phyloP scores from a whole-genome alignment of 1,140 invertebrate genomes.

The Brachionus manjavacas region DNA sequence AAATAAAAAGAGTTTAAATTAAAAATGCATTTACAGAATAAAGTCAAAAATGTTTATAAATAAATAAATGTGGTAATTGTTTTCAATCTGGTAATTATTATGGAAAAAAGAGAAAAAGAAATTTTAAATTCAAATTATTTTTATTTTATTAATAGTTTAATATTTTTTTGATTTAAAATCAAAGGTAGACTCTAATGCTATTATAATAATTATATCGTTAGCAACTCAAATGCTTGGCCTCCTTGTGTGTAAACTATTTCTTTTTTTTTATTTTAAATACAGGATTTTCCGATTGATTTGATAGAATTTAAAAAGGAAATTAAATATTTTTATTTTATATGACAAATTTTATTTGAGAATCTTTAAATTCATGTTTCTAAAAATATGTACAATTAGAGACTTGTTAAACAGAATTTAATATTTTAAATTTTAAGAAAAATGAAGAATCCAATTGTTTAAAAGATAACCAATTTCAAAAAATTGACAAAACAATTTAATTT shows the following conservation, averaged over 20 bases:
- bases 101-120: neutral
- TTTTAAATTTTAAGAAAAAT: too few relatives aligned
- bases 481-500: too few relatives aligned
- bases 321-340: too few relatives aligned
- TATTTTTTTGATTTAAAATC: neutral
- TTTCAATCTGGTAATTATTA: neutral
- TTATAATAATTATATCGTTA: conserved; percentile 13
- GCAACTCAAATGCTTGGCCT: neutral
- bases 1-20: neutral
- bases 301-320: neutral
- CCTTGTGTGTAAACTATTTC: neutral
- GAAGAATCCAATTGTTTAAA: too few relatives aligned
- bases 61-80: neutral
- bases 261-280: neutral
- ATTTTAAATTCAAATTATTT: neutral
- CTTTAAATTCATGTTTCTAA: too few relatives aligned
- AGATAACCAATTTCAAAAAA: too few relatives aligned
- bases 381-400: too few relatives aligned
- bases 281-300: neutral
- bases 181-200: neutral
- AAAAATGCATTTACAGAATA: neutral
- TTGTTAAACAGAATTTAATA: too few relatives aligned
- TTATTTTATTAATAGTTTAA: conserved; percentile 22
- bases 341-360: too few relatives aligned
- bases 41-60: neutral